phyloP scores from a whole-genome alignment of 1,140 invertebrate species.

The Procambarus virginalis region DNA sequence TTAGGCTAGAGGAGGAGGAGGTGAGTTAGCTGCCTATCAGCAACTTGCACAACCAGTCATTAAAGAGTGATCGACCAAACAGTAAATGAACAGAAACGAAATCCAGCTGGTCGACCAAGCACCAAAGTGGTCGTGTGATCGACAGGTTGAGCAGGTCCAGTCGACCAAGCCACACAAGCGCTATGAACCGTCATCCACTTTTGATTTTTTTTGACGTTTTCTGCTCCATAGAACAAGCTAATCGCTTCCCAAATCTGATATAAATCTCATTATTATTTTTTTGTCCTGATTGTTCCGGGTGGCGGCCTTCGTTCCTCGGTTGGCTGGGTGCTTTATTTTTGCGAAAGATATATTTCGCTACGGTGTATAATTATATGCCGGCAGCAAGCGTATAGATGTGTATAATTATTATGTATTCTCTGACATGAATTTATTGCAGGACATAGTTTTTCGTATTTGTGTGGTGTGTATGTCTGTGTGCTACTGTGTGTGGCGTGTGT shows the following conservation, averaged over 20 bases:
- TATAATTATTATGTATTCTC: no score
- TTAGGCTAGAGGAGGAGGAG: no score
- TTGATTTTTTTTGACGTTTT: not conserved
- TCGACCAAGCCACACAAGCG: not conserved
- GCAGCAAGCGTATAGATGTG: not conserved
- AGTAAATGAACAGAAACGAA: not conserved
- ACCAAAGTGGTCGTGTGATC: not conserved
- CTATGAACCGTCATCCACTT: not conserved
- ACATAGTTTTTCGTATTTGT: no score
- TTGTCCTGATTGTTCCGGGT: not conserved
- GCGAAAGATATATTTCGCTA: not conserved
- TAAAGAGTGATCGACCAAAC: not conserved
- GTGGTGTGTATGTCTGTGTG: no score
- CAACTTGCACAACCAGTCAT: no score
- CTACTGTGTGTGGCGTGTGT: no score
- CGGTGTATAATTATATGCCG: not conserved
- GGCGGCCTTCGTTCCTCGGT: not conserved
- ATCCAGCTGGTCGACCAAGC: no score
- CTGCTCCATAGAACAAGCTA: not conserved
- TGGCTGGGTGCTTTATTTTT: not conserved
- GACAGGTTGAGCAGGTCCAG: not conserved
- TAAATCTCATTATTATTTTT: not conserved
- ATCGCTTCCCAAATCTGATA: not conserved
- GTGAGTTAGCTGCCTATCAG: no score
- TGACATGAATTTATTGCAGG: no score